Conservation (phyloP, 2,888 invertebrate species). For the Lacanobia oleracea region DNA sequence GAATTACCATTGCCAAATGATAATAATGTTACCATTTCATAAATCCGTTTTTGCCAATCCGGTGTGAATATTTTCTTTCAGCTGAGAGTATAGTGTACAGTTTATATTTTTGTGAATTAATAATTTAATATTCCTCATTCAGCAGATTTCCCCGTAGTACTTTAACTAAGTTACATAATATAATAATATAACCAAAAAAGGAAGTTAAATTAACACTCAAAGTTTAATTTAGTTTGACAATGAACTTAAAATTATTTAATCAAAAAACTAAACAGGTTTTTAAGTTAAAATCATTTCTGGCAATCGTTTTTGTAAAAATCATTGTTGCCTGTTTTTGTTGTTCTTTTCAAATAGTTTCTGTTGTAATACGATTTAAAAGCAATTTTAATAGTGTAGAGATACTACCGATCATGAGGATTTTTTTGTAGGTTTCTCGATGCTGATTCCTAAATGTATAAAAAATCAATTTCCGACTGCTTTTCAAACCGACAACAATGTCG, state of each 20-base stretch:
- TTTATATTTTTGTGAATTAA: background rate
- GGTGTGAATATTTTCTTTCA: slow-evolving; percentile 20
- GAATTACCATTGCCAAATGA: slow-evolving; percentile 43
- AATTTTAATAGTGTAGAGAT: background rate
- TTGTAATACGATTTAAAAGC: slow-evolving; percentile 13
- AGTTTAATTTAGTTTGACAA: slow-evolving; percentile 39
- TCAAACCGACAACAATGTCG: background rate
- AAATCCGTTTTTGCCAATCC: slow-evolving; percentile 13
- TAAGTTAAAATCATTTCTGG: background rate
- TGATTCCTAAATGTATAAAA: slow-evolving; percentile 10
- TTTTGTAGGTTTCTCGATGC: slow-evolving; percentile 10
- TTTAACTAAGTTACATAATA: background rate
- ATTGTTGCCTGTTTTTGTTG: slow-evolving; percentile 50
- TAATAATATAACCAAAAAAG: slow-evolving; percentile 9
- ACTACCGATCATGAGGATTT: slow-evolving; percentile 7
- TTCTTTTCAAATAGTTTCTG: slow-evolving; percentile 42
- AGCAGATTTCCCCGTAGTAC: background rate
- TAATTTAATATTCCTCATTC: background rate
- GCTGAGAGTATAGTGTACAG: background rate
- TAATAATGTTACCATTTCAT: slow-evolving; percentile 47
- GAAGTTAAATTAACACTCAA: background rate
- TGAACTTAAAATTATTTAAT: slow-evolving; percentile 36
- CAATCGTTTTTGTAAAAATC: slow-evolving; percentile 15
- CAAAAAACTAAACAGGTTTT: slow-evolving; percentile 28
- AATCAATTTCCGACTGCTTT: slow-evolving; percentile 11